A percentile compares a stretch with the other conserved stretches of the same genome.
These are phyloP conservation scores for Balearica regulorum DNA, from an alignment of 2,797 vertebrate genomes.

Conservation along the genomic window DNA sequence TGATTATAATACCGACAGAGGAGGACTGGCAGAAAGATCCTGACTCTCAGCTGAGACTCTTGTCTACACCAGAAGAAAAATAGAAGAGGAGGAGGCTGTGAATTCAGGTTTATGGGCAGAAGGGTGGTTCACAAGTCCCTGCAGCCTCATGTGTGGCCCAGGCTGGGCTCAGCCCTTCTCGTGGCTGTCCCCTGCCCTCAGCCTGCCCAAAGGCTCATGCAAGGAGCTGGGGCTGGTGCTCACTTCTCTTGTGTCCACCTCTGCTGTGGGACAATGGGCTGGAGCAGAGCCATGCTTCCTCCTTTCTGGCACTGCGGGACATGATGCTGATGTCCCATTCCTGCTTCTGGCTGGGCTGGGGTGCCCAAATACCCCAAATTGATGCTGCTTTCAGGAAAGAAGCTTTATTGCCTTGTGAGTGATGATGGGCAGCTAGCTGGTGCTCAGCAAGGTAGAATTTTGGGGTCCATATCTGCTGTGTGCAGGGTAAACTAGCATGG, in stretches of 20 bases:
- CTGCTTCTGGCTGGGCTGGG: background rate
- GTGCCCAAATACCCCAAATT: background rate
- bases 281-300: background rate
- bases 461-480: no score
- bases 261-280: background rate
- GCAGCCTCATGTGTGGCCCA: background rate
- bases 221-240: background rate
- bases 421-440: no score
- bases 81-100: background rate
- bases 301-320: background rate
- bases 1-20: background rate
- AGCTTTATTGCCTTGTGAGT: background rate
- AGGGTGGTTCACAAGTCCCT: background rate
- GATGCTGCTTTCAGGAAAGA: background rate
- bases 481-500: background rate
- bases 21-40: background rate
- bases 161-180: background rate
- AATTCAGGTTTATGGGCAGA: background rate
- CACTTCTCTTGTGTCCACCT: background rate
- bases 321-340: background rate
- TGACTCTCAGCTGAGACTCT: background rate
- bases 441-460: fast-evolving
- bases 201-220: background rate
- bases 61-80: background rate
- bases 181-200: no score